Conservation (phyloP, 2,113 vertebrate genomes). For the Dipodomys stephensi region DNA sequence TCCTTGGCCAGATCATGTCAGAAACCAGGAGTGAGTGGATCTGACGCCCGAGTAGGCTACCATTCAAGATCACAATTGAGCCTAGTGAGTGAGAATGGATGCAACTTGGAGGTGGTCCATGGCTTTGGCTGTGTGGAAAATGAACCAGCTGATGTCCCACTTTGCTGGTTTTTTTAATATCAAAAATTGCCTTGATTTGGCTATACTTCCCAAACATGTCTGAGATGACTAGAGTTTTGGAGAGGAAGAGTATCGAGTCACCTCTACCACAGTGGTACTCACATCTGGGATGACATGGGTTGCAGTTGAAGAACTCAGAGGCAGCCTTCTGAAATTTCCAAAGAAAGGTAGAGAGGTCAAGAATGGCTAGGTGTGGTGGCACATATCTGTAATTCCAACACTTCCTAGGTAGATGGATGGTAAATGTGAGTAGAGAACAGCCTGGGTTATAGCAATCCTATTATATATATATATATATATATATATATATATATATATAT, state of each 20-base stretch:
- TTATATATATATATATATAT: too few species aligned
- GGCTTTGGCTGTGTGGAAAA: neutral
- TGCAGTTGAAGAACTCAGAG: neutral
- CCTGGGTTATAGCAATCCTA: neutral
- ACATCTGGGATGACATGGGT: neutral
- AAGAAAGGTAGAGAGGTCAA: neutral
- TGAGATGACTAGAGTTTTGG: neutral
- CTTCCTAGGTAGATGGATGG: neutral
- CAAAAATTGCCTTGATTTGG: constrained; percentile 7
- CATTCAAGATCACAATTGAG: neutral
- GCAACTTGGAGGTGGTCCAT: neutral
- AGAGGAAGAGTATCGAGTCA: neutral
- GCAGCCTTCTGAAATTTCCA: neutral
- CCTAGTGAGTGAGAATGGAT: neutral
- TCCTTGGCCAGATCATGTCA: constrained; percentile 39
- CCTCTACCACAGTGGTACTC: neutral
- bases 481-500: too few species aligned
- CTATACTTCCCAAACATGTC: neutral
- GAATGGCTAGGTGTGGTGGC: neutral
- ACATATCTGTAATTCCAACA: neutral
- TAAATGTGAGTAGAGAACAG: neutral
- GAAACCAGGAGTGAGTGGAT: neutral
- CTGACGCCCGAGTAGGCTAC: neutral
- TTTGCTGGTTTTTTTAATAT: constrained; percentile 9
- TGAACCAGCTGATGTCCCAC: neutral